These are phyloP conservation scores for Tetraodon nigroviridis DNA, from an alignment of 2,113 vertebrate species.

Conservation along the genomic window DNA sequence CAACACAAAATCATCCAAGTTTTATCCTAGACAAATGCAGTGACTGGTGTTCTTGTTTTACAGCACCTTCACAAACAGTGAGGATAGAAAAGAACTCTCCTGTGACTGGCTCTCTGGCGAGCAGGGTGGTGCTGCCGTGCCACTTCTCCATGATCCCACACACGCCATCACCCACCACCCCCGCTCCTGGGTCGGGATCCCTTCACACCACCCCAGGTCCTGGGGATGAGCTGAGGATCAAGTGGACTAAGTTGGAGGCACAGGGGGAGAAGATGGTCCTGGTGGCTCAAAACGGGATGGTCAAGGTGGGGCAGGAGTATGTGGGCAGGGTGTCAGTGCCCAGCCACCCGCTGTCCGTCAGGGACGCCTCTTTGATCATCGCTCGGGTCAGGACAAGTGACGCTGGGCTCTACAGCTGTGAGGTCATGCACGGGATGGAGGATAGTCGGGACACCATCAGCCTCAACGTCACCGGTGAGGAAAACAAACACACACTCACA, in stretches of 20 bases:
- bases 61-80: conserved; percentile 32
- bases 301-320: conserved; percentile 82
- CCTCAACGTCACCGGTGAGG: conserved; percentile 83
- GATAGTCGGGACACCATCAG: conserved; percentile 76
- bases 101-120: conserved; percentile 76
- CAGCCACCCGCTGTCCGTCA: conserved; percentile 57
- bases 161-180: conserved; percentile 28
- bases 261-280: conserved; percentile 82
- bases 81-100: conserved; percentile 36
- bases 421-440: conserved; percentile 88
- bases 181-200: conserved; percentile 23
- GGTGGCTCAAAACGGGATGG: conserved; percentile 81
- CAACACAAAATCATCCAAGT: neutral
- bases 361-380: conserved; percentile 81
- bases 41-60: conserved; percentile 22
- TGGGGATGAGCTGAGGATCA: conserved; percentile 82
- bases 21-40: neutral
- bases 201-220: neutral
- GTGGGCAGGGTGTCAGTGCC: conserved; percentile 79
- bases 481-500: neutral
- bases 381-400: conserved; percentile 82
- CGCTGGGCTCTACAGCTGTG: conserved; percentile 84
- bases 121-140: conserved; percentile 80
- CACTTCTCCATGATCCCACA: conserved; percentile 74
- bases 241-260: conserved; percentile 87